These are phyloP conservation scores for Aphelenchoides besseyi DNA, from an alignment of 1,140 invertebrate genomes.

Conservation along the genomic window DNA sequence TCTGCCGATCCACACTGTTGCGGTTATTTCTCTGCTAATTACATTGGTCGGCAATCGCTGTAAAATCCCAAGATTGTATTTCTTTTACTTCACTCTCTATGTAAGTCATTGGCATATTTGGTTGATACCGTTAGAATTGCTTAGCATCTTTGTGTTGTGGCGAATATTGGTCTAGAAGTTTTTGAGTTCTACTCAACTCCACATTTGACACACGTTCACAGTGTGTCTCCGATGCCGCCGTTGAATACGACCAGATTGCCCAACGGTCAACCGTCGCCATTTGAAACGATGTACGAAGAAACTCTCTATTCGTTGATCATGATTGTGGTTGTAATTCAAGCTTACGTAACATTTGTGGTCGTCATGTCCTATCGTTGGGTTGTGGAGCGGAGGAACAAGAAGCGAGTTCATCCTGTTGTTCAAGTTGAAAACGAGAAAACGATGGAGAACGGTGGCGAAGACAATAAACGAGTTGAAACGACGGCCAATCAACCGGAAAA, in stretches of 20 bases:
- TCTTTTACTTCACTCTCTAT: background rate
- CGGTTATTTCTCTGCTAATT: background rate
- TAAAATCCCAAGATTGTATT: background rate
- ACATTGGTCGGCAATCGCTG: background rate
- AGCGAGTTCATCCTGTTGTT: background rate
- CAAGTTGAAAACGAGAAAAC: background rate
- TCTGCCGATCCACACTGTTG: background rate
- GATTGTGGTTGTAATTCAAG: background rate
- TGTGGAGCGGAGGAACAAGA: background rate
- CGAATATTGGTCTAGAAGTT: background rate
- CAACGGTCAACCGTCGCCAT: slow-evolving; percentile 3
- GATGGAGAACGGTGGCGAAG: background rate
- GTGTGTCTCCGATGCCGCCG: background rate
- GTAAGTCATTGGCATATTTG: background rate
- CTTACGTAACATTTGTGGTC: slow-evolving; percentile 8
- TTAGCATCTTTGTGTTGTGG: background rate
- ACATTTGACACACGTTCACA: background rate
- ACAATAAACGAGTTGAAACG: background rate
- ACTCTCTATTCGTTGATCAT: background rate
- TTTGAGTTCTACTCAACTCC: background rate
- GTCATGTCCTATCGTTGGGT: background rate
- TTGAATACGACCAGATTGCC: background rate
- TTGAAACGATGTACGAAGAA: background rate
- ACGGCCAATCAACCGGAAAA: background rate
- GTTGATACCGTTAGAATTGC: background rate